Evolutionary conservation across 1,140 invertebrate genomes (phyloP).

Genomic region (Mactra quadrangularis): DNA sequence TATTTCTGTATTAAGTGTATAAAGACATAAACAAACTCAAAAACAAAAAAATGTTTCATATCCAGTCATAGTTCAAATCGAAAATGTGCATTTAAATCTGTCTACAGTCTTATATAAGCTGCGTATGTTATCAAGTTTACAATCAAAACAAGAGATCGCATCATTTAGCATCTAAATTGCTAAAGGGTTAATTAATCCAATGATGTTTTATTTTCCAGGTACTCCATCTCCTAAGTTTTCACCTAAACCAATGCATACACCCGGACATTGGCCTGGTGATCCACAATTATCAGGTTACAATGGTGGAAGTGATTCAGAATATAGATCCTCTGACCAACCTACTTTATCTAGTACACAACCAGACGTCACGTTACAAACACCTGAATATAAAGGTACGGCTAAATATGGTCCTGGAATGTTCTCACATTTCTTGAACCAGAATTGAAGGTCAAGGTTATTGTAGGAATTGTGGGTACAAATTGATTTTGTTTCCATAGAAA

Average conservation of each 20-base stretch:
- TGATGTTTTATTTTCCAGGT: slow-evolving; percentile 14
- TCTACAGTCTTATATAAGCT: too few relatives aligned
- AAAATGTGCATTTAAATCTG: too few relatives aligned
- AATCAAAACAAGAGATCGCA: too few relatives aligned
- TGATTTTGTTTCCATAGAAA: too few relatives aligned
- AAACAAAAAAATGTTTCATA: too few relatives aligned
- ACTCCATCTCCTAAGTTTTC: slow-evolving; percentile 37
- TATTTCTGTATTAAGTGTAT: too few relatives aligned
- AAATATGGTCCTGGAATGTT: slow-evolving; percentile 57
- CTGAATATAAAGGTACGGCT: slow-evolving; percentile 61
- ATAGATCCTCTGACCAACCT: slow-evolving; percentile 60
- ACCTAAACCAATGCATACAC: slow-evolving; percentile 19
- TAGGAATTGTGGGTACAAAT: too few relatives aligned
- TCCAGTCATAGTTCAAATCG: too few relatives aligned
- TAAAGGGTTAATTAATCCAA: too few relatives aligned
- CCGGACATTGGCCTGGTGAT: slow-evolving; percentile 70
- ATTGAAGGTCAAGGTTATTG: background rate
- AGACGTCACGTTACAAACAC: slow-evolving; percentile 76
- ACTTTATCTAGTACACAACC: slow-evolving; percentile 74
- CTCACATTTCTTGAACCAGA: slow-evolving; percentile 53
- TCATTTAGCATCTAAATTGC: too few relatives aligned
- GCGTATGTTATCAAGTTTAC: too few relatives aligned
- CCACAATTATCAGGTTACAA: slow-evolving; percentile 66
- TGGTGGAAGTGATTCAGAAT: slow-evolving; percentile 68
- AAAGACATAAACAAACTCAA: too few relatives aligned